Evolutionary conservation across 2,113 vertebrate genomes (phyloP), one percentile per base, ranked within the genome.

Genomic region (Trematocara variabile): DNA sequence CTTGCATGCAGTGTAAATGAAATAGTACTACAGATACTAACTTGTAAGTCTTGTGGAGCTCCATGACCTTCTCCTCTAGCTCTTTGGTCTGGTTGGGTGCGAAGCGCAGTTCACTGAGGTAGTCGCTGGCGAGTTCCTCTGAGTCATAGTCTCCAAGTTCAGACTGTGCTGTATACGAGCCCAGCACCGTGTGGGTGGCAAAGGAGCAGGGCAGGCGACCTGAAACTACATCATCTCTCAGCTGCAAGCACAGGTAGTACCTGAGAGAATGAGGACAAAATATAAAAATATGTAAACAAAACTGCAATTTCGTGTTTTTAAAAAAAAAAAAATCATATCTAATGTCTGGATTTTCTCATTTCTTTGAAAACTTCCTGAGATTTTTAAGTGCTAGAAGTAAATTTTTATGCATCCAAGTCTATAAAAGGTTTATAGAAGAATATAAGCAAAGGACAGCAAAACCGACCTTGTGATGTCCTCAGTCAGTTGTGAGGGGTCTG

Each of bases 11-110:
- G 6, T 30, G 39, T 18, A 33, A 12, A 30, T 3, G 4, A n/a
- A 88, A 75, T 1, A 3, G 54, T 7, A 5, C 60, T 12, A 8
- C 5, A 1, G n/a, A 63, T 14, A 81, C 97, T 90, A 5, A 99
- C 99, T 98, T 98, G 96, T 98, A 97, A 93, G 96, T 98, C 95
- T 98, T 98, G 96, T 99, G 99, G 55, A 99, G 96, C 81, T 99
- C 98, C 0, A 98, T 97, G 77, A 99, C 97, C 82, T 99, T 99
- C 52, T 99, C 98, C 93, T 99, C 98, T 34, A 99, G 96, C 90
- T 99, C 99, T 83, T 97, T 98, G 1, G 98, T 99, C 93, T 99
- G 98, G 89, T 97, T 99, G 0, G 98, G 98, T 1, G 98, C 98
- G 0, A 99, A 97, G 90, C 97, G 98, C 78, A 99, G 97, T 12